Percentiles rank a stretch among this genome's conserved stretches.
Evolutionary conservation across 1,140 invertebrate genomes (phyloP).

Genomic region (Oppia nitens): DNA sequence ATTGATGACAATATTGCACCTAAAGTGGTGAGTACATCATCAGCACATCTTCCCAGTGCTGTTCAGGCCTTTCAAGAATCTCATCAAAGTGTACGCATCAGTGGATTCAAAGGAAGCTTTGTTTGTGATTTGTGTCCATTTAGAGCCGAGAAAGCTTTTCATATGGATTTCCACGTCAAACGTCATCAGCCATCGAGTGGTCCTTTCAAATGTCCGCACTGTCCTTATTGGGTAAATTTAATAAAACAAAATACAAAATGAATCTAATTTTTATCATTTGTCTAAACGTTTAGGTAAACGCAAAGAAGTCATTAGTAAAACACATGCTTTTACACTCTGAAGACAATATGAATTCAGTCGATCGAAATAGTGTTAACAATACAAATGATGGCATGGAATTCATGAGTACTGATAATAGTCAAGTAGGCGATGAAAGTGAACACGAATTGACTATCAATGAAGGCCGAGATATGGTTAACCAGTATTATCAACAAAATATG

Average conservation of each 20-base stretch:
- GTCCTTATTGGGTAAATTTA: constrained; percentile 33
- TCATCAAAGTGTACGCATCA: not conserved
- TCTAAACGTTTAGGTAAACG: not conserved
- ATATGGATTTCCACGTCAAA: constrained; percentile 47
- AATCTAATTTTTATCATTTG: too few species aligned
- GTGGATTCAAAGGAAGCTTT: constrained; percentile 19
- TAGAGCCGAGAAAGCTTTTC: constrained; percentile 40
- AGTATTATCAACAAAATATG: not conserved
- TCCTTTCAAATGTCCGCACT: constrained; percentile 59
- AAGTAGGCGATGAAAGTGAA: not conserved
- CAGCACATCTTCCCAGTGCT: not conserved
- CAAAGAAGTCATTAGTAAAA: constrained; percentile 27
- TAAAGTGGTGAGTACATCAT: not conserved
- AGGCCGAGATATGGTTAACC: not conserved
- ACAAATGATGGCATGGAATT: not conserved
- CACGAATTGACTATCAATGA: not conserved
- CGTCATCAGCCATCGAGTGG: constrained; percentile 50
- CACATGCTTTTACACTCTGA: constrained; percentile 29
- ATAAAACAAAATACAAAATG: too few species aligned
- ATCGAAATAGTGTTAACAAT: constrained; percentile 10
- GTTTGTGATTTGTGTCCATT: constrained; percentile 58
- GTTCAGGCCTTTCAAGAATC: not conserved
- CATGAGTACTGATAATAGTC: not conserved
- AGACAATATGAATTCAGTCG: not conserved
- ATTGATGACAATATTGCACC: not conserved